phyloP scores from a whole-genome alignment of 2,113 vertebrate species.

The Vimba vimba region DNA sequence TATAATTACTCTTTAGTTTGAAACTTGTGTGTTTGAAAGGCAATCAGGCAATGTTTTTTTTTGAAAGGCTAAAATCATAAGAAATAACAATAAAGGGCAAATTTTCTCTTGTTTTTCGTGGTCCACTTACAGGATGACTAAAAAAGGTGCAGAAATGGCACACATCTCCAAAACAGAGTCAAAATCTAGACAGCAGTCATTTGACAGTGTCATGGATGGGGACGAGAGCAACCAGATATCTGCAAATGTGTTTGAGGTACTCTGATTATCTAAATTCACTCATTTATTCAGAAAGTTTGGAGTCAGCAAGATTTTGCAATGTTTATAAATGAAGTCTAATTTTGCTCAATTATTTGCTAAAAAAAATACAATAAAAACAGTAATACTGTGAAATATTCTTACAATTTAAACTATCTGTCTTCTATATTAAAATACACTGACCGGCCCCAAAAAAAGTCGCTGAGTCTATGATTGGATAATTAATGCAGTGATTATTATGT shows the following conservation, averaged over 20 bases:
- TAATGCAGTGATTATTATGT: too few species aligned
- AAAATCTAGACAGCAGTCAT: constrained; percentile 26
- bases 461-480: too few species aligned
- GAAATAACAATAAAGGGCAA: background rate
- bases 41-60: background rate
- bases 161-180: background rate
- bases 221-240: constrained; percentile 20
- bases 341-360: background rate
- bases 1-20: background rate
- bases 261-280: background rate
- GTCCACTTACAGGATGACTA: constrained; percentile 9
- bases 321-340: background rate
- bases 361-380: background rate
- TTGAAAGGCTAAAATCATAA: too few species aligned
- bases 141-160: background rate
- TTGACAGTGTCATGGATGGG: constrained; percentile 43
- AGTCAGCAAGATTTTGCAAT: background rate
- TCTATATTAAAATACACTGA: background rate
- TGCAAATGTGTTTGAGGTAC: constrained; percentile 55
- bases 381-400: background rate
- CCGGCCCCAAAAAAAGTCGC: too few species aligned
- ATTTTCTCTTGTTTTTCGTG: background rate
- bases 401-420: background rate
- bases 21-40: background rate
- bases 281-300: background rate